Evolutionary conservation across 2,113 vertebrate species (phyloP), one percentile per base, ranked within the genome.

Genomic region (Strix uralensis): DNA sequence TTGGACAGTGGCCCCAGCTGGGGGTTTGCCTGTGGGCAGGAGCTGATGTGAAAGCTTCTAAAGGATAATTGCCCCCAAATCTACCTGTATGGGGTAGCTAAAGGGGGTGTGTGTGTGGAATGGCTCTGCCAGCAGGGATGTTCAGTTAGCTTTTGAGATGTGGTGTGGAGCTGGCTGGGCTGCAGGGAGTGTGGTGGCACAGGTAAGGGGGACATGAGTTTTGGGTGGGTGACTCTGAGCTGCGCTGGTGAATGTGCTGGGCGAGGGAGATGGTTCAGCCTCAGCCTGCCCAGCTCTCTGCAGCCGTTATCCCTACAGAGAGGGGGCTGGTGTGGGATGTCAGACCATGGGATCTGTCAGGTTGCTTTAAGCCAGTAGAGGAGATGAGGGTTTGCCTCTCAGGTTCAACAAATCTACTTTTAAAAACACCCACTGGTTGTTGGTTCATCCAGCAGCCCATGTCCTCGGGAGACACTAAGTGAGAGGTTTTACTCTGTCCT

Each of bases 261-360:
- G n/a, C 49, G 34, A 54, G 61, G 38, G 84, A 81, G n/a, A 7
- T 40, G 34, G 57, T 11, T 72, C 34, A 73, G 72, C 47, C 27
- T 19, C 51, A 61, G n/a, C 13, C 51, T 66, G 69, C 84, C 13
- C 46, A 52, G 70, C 49, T 75, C 40, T 59, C 29, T 0, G 2
- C 57, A 47, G 65, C 30, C 4, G 42, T 17, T 66, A 5, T 23
- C 46, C 30, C 55, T 59, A 57, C 0, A 0, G 38, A 86, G 29
- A 0, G 27, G 65, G 65, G 27, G 20, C 52, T 90, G 58, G 10
- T 22, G 1, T 20, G 55, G 67, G 27, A 29, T 85, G 54, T 44
- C 52, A 47, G 79, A 13, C 20, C 15, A 2, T 0, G 5, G 62
- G 49, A 38, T 36, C 58, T 92, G 71, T 81, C 80, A 55, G 55